Evolutionary conservation across 2,113 vertebrate species (phyloP), one percentile per base, ranked within the genome.

Genomic region (Labrus mixtus): DNA sequence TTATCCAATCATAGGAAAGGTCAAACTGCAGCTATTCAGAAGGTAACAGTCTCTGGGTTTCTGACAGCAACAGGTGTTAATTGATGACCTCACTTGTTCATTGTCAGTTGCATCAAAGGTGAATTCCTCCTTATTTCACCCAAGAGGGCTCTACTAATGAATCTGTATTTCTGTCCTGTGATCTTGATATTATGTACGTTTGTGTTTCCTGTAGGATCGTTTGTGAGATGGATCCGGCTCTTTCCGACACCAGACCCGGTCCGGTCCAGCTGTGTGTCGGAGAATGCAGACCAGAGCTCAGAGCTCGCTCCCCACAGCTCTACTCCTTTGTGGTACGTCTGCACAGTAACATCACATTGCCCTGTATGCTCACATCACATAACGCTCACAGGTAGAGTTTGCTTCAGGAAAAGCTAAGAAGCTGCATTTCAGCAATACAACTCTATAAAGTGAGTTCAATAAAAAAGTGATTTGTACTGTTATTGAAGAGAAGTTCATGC

Each of bases 221-320:
- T 70, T 99, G 98, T 79, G 97, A 98, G 89, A 99, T 99, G 97
- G 95, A 96, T 16, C 91, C 94, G 0, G 93, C 97, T 0, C 92
- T 93, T 2, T 84, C 82, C 7, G 94, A 95, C 39, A 96, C 91
- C 70, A 91, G 88, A 62, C 95, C 97, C 0, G 98, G 98, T 41
- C 96, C 97, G 0, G 96, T 97, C 65, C 96, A 95, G 76, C 95
- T 99, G 76, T 99, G 98, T 60, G 96, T 99, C 0, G 96, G 96
- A 2, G 97, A 99, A 89, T 98, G 98, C 92, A 95, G 95, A 69
- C 96, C 98, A 0, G 97, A 99, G 80, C 98, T 99, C 78, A 96
- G 91, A 79, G 95, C 98, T 70, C 96, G 92, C 83, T 99, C 98
- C 0, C 76, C 93, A 0, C 97, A 98, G 46, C 96, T 96, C 77